Evolutionary conservation across 2,113 vertebrate species (phyloP), one percentile per base, ranked within the genome.

Genomic region (Carassius auratus): DNA sequence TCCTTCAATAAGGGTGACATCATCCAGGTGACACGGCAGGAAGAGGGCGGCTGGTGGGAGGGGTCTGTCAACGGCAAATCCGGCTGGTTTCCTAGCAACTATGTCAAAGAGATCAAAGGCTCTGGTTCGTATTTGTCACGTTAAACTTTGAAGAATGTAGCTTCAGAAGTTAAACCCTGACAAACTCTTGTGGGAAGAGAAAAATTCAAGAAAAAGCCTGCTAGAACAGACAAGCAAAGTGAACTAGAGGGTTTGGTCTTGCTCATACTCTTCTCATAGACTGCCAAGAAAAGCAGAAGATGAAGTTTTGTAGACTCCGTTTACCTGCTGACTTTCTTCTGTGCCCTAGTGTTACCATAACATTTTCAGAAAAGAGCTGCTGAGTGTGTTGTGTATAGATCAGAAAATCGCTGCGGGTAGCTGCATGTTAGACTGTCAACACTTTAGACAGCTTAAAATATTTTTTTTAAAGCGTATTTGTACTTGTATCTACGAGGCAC

Each of bases 11-110:
- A 99, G 93, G 98, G 98, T 0, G 98, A 99, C 82, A 91, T 99
- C 93, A 98, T 99, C 92, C 96, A 96, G 0, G 97, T 99, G 87
- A 96, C 89, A 12, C 95, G 97, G 84, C 96, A 98, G 92, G 98
- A 98, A 93, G 97, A 98, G 1, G 98, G 98, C 30, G 98, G 98
- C 92, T 99, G 98, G 98, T 99, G 98, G 98, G 98, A 99, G 91
- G 98, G 98, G 79, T 94, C 95, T 1, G 59, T 96, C 76, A 96
- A 94, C 12, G 96, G 97, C 93, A 96, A 94, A 91, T 96, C 93
- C 0, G 98, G 98, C 52, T 99, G 98, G 97, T 99, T 99, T 92
- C 98, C 98, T 42, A 99, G 97, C 93, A 99, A 99, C 95, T 99
- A 99, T 0, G 97, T 99, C 10, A 93, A 97, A 85, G 98, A 99